Conservation (phyloP, 2,888 invertebrate genomes). For the Macaria liturata region DNA sequence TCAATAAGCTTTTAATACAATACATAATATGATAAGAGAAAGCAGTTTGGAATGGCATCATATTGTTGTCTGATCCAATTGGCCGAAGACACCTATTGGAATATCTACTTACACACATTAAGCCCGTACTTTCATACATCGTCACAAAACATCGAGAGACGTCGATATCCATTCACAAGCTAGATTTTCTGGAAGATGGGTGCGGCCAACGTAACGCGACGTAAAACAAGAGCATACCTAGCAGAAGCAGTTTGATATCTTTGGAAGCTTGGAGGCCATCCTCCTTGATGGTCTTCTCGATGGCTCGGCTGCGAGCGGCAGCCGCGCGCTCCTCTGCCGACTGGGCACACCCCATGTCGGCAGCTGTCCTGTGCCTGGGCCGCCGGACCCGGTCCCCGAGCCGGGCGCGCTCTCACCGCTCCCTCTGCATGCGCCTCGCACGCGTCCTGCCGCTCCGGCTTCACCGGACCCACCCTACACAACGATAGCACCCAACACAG, state of each 20-base stretch:
- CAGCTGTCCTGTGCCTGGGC: conserved; percentile 78
- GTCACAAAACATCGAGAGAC: conserved; percentile 23
- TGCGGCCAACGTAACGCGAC: conserved; percentile 59
- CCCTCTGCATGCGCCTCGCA: conserved; percentile 79
- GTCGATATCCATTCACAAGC: conserved; percentile 21
- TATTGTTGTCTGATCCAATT: conserved; percentile 13
- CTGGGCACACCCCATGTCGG: conserved; percentile 99
- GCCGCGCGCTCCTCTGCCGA: conserved; percentile 99
- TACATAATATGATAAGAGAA: conserved; percentile 53
- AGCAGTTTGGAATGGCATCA: conserved; percentile 41
- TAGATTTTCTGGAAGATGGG: conserved; percentile 55
- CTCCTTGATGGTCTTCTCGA: conserved; percentile 99
- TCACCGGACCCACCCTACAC: conserved; percentile 76
- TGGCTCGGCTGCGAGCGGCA: conserved; percentile 97
- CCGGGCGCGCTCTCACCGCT: conserved; percentile 85
- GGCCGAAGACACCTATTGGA: conserved; percentile 17
- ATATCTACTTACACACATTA: conserved; percentile 16
- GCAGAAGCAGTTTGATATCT: conserved; percentile 98
- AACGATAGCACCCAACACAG: conserved; percentile 70
- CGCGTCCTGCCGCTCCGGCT: conserved; percentile 74
- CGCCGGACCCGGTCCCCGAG: conserved; percentile 81
- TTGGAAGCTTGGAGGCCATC: conserved; percentile 99
- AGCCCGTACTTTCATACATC: background rate
- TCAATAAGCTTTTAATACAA: conserved; percentile 47
- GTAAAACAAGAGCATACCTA: conserved; percentile 87